Conservation (phyloP, 2,113 vertebrate genomes). For the Thamnophis sirtalis region DNA sequence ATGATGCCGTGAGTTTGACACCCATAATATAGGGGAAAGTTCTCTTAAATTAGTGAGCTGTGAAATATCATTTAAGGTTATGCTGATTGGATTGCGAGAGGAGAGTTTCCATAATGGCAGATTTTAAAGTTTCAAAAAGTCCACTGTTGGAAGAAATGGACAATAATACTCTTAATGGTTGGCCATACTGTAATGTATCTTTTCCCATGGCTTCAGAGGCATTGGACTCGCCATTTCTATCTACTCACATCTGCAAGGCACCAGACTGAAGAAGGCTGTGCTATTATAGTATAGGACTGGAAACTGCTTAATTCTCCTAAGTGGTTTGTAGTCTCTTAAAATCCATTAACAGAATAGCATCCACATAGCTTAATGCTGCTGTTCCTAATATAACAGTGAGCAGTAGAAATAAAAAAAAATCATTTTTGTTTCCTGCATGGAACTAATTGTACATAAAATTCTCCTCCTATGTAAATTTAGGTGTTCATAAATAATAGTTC, state of each 20-base stretch:
- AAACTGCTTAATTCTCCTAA: not conserved
- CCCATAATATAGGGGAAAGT: not conserved
- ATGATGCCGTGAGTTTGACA: too few species aligned
- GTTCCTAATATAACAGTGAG: not conserved
- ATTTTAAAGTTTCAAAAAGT: not conserved
- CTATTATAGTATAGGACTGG: not conserved
- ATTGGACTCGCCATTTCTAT: not conserved
- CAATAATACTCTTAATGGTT: not conserved
- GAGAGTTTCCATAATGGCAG: not conserved
- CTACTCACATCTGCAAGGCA: not conserved
- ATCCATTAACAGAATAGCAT: not conserved
- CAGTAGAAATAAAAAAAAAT: not conserved
- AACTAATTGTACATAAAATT: not conserved
- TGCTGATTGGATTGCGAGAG: not conserved
- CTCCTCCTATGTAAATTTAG: not conserved
- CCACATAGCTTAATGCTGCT: not conserved
- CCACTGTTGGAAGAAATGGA: not conserved
- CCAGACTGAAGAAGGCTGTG: not conserved
- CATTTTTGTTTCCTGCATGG: not conserved
- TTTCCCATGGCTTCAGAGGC: not conserved
- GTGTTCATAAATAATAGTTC: not conserved
- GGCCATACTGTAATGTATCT: not conserved
- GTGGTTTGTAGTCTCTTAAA: not conserved
- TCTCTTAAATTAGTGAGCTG: not conserved
- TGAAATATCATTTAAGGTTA: not conserved